phyloP scores from a whole-genome alignment of 2,888 invertebrate species.

The Erpobdella octoculata region DNA sequence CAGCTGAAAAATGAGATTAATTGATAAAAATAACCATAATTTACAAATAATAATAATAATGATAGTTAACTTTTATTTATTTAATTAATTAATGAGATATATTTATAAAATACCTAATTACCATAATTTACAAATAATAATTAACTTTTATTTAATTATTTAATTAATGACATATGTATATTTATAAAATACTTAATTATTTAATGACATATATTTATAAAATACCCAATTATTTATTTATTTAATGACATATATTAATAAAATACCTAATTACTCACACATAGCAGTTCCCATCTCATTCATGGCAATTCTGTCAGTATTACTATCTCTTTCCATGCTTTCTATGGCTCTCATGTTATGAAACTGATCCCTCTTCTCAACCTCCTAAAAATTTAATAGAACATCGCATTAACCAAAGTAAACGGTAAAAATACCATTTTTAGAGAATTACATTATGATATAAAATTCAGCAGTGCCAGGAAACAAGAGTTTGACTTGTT shows the following conservation, averaged over 20 bases:
- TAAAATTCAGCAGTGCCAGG: too few species aligned
- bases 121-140: neutral
- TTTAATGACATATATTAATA: neutral
- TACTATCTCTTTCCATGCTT: conserved; percentile 27
- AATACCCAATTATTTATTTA: neutral
- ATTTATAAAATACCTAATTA: too few species aligned
- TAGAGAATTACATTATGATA: neutral
- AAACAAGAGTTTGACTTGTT: too few species aligned
- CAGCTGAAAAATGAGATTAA: conserved; percentile 11
- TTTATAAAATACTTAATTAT: neutral
- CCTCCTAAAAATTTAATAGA: neutral
- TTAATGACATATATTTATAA: neutral
- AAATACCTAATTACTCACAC: neutral
- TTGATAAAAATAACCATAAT: neutral
- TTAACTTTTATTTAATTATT: neutral
- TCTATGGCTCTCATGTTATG: conserved; percentile 19
- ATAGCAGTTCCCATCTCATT: conserved; percentile 17
- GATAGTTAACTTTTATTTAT: too few species aligned
- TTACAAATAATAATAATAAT: neutral
- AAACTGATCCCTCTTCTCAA: conserved; percentile 9
- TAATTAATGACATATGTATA: neutral
- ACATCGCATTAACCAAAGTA: neutral
- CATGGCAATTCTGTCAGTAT: conserved; percentile 25
- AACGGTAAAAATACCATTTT: neutral
- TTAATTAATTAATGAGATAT: too few species aligned